Evolutionary conservation across 1,140 invertebrate genomes (phyloP).

Genomic region (Callitettix versicolor): DNA sequence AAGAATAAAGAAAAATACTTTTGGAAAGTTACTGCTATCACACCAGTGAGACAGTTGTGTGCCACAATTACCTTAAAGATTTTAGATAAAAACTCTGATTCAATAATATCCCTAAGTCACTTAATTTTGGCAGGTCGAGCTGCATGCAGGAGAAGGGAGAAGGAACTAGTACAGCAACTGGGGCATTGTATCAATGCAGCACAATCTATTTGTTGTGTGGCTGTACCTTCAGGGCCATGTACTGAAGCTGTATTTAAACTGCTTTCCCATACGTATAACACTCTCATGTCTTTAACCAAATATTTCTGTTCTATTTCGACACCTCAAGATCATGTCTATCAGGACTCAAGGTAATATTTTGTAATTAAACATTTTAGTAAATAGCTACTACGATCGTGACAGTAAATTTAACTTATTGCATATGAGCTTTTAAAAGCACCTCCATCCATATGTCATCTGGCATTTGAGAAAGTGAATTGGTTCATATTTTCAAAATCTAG

Average conservation of each 20-base stretch:
- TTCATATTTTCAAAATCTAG: too few relatives aligned
- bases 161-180: constrained; percentile 19
- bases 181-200: constrained; percentile 16
- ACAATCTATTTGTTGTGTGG: constrained; percentile 14
- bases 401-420: too few relatives aligned
- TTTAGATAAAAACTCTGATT: too few relatives aligned
- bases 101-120: too few relatives aligned
- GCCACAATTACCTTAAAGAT: too few relatives aligned
- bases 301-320: constrained; percentile 19
- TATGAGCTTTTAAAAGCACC: neutral
- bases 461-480: neutral
- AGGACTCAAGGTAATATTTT: constrained; percentile 19
- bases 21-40: too few relatives aligned
- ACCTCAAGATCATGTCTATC: constrained; percentile 17
- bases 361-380: too few relatives aligned
- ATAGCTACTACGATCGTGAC: too few relatives aligned
- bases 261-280: constrained; percentile 16
- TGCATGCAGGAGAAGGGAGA: constrained; percentile 13
- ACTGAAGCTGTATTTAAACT: constrained; percentile 20
- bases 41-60: too few relatives aligned
- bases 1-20: too few relatives aligned
- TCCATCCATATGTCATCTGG: neutral
- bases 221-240: constrained; percentile 13
- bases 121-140: constrained; percentile 1
- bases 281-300: constrained; percentile 21